phyloP scores from a whole-genome alignment of 1,140 invertebrate species.

The Xylocopa sonorina region DNA sequence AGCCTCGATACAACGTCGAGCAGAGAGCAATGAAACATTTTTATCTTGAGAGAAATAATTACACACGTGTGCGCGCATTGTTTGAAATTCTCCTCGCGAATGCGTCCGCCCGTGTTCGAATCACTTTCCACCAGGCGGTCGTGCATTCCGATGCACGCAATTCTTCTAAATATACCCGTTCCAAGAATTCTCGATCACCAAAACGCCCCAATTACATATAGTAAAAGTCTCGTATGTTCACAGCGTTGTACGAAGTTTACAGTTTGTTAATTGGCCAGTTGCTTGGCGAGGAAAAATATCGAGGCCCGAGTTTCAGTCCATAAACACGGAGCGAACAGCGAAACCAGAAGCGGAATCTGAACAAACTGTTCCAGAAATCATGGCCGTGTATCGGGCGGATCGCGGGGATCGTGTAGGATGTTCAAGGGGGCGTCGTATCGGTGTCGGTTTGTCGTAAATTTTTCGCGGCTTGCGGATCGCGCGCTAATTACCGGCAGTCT shows the following conservation, averaged over 20 bases:
- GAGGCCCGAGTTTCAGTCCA: neutral
- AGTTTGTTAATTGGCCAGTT: neutral
- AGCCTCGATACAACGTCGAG: neutral
- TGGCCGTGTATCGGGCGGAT: neutral
- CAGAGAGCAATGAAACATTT: no score
- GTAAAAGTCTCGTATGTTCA: neutral
- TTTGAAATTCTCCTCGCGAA: no score
- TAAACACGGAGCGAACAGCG: no score
- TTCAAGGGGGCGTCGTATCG: neutral
- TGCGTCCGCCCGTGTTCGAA: no score
- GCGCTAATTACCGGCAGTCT: slow-evolving; percentile 29
- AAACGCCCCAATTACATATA: neutral
- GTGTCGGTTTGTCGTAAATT: slow-evolving; percentile 13
- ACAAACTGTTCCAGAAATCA: slow-evolving; percentile 8
- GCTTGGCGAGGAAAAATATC: neutral
- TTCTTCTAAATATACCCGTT: no score
- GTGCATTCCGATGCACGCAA: neutral
- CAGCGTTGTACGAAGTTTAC: neutral
- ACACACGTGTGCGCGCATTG: no score
- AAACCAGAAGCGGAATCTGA: neutral
- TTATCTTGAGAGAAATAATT: no score
- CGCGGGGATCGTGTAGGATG: neutral
- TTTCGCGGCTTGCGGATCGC: neutral
- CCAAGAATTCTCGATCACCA: neutral
- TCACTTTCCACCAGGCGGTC: no score